phyloP scores from a whole-genome alignment of 2,113 vertebrate species.

The Platichthys stellatus region DNA sequence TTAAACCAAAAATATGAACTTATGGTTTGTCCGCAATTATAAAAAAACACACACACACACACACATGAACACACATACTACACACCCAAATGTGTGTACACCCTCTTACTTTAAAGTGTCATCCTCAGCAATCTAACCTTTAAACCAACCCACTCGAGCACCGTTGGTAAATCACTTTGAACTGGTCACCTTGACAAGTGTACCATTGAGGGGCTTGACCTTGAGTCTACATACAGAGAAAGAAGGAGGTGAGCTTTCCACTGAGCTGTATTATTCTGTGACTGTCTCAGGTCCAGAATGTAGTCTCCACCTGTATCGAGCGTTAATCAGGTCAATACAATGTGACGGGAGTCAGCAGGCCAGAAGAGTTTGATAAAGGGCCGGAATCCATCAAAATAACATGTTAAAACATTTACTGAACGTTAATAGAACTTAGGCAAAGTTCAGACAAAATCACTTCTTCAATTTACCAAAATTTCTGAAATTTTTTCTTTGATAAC shows the following conservation, averaged over 20 bases:
- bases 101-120: no score
- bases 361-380: slow-evolving; percentile 10
- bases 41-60: no score
- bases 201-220: background rate
- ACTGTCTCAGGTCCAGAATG: background rate
- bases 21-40: no score
- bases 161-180: background rate
- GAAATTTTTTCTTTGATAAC: background rate
- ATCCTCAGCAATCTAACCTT: background rate
- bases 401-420: background rate
- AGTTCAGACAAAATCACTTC: background rate
- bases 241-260: background rate
- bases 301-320: background rate
- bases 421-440: background rate
- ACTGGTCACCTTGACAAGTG: background rate
- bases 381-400: slow-evolving; percentile 16
- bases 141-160: background rate
- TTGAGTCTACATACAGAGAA: background rate
- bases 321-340: slow-evolving; percentile 26
- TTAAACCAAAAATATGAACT: slow-evolving; percentile 17
- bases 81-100: no score
- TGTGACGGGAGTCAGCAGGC: background rate
- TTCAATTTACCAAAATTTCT: background rate
- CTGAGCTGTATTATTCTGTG: background rate
- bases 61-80: no score